Percentiles rank a stretch among this genome's conserved stretches.
These are phyloP conservation scores for Harpalus rubripes DNA, from an alignment of 2,888 invertebrate genomes.

Conservation along the genomic window DNA sequence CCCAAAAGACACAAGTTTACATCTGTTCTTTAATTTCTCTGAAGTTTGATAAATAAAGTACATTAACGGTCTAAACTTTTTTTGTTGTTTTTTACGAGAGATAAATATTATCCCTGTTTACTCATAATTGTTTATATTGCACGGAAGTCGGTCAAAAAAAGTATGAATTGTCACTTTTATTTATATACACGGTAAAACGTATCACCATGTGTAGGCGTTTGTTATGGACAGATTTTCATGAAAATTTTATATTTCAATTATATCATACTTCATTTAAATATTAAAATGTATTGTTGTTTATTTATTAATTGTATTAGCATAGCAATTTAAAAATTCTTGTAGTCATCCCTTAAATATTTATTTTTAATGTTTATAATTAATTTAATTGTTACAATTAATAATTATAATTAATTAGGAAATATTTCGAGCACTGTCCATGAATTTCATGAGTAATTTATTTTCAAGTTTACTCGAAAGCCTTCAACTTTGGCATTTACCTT, in stretches of 20 bases:
- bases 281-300: background rate
- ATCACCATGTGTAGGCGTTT: constrained; percentile 31
- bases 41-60: constrained; percentile 29
- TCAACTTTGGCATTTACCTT: constrained; percentile 54
- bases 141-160: constrained; percentile 19
- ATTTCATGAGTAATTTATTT: constrained; percentile 48
- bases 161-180: constrained; percentile 42
- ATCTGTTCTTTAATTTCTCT: constrained; percentile 47
- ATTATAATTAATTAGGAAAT: constrained; percentile 15
- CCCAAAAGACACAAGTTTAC: constrained; percentile 37
- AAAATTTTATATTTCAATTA: constrained; percentile 33
- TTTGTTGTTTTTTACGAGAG: constrained; percentile 23
- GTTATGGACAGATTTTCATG: constrained; percentile 45
- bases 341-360: background rate
- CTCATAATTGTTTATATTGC: constrained; percentile 13
- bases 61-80: constrained; percentile 32
- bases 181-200: constrained; percentile 42
- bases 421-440: constrained; percentile 30
- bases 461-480: constrained; percentile 46
- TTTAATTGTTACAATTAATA: background rate
- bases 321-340: background rate
- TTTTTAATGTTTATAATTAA: background rate
- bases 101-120: constrained; percentile 47
- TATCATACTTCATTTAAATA: background rate
- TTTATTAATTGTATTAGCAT: background rate